Conservation (phyloP, 2,797 vertebrate genomes). For the Lacerta viridis region DNA sequence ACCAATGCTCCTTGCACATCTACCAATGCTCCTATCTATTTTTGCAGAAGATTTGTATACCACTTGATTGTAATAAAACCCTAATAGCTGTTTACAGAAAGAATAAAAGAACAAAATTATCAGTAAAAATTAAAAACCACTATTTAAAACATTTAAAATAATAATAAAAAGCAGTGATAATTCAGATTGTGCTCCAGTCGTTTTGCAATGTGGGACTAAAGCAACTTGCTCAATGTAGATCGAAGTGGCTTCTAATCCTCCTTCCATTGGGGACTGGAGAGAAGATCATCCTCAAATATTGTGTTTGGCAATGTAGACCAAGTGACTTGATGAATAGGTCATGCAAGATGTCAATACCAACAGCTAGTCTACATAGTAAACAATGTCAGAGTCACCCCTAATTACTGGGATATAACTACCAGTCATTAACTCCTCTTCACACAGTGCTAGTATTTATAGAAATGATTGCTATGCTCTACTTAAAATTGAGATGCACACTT, state of each 20-base stretch:
- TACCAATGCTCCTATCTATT: background rate
- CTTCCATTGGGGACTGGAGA: background rate
- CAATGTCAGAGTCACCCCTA: slow-evolving; percentile 62
- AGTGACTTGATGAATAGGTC: slow-evolving; percentile 50
- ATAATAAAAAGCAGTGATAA: too few species aligned
- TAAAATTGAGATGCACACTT: slow-evolving; percentile 59
- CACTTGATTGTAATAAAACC: too few species aligned
- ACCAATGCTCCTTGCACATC: background rate
- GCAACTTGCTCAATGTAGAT: too few species aligned
- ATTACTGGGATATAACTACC: slow-evolving; percentile 68
- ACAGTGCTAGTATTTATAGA: slow-evolving; percentile 72
- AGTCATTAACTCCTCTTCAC: slow-evolving; percentile 61
- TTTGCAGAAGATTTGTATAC: too few species aligned
- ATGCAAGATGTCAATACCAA: slow-evolving; percentile 64
- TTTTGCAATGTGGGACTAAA: too few species aligned
- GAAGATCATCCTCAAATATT: slow-evolving; percentile 12
- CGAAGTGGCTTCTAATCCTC: background rate
- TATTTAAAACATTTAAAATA: too few species aligned
- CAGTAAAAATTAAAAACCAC: too few species aligned
- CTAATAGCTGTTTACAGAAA: too few species aligned
- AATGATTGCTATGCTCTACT: slow-evolving; percentile 64
- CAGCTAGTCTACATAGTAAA: slow-evolving; percentile 71
- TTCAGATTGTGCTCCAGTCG: too few species aligned
- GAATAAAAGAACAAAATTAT: too few species aligned
- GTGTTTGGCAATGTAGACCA: slow-evolving; percentile 52